These are phyloP conservation scores for Rhorus exstirpatorius DNA, from an alignment of 2,888 invertebrate species.

Conservation along the genomic window DNA sequence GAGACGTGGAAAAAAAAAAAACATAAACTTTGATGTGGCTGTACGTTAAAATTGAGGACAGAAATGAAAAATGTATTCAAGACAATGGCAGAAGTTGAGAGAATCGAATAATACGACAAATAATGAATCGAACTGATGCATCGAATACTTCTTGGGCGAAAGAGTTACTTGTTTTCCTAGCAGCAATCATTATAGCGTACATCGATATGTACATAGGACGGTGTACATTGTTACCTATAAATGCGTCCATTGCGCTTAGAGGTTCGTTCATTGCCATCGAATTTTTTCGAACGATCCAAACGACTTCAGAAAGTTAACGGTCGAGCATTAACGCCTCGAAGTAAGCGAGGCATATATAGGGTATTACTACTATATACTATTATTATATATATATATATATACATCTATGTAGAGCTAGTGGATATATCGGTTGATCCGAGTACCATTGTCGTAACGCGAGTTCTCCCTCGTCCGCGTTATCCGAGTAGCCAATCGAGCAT, in stretches of 20 bases:
- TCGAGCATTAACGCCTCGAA: conserved; percentile 64
- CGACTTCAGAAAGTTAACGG: conserved; percentile 61
- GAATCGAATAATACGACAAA: neutral
- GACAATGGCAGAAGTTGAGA: neutral
- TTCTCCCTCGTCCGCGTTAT: conserved; percentile 71
- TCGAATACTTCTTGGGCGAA: neutral
- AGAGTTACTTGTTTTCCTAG: neutral
- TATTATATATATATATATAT: conserved; percentile 9
- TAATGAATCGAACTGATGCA: neutral
- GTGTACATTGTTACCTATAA: neutral
- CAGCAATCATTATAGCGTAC: neutral
- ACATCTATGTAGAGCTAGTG: neutral
- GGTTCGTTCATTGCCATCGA: conserved; percentile 40
- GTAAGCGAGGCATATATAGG: conserved; percentile 37
- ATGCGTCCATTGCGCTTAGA: conserved; percentile 32
- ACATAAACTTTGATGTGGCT: conserved; percentile 8
- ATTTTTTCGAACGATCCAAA: conserved; percentile 40
- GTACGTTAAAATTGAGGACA: neutral
- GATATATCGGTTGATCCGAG: conserved; percentile 74
- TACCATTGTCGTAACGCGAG: conserved; percentile 75
- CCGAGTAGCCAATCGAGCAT: conserved; percentile 79
- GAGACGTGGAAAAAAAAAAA: neutral
- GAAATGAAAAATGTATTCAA: neutral
- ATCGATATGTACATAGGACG: neutral
- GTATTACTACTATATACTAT: conserved; percentile 27